Conservation (phyloP, 2,797 vertebrate genomes). For the Paguma larvata region DNA sequence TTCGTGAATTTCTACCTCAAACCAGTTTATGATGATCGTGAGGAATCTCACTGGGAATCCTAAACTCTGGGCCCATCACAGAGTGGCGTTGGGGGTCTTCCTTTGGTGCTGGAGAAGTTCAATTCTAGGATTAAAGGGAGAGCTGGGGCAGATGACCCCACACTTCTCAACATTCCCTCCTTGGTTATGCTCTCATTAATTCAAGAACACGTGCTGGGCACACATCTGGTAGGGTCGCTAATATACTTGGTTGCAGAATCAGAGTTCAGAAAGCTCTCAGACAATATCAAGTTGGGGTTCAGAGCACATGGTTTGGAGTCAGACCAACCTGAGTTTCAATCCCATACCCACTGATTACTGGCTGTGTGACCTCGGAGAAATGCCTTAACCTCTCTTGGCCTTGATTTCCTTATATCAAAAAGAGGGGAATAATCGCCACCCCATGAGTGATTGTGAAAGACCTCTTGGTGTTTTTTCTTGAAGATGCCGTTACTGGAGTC, state of each 20-base stretch:
- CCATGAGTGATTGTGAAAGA: neutral
- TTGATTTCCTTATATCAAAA: slow-evolving; percentile 14
- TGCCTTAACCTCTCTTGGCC: neutral
- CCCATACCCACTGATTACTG: neutral
- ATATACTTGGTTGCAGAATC: neutral
- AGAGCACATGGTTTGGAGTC: neutral
- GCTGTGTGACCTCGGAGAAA: slow-evolving; percentile 9
- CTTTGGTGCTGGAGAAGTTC: neutral
- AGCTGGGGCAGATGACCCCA: neutral
- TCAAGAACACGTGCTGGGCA: neutral
- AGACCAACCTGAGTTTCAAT: neutral
- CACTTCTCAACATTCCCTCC: neutral
- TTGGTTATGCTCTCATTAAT: neutral
- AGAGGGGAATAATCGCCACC: neutral
- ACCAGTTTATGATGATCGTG: neutral
- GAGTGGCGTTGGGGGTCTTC: neutral
- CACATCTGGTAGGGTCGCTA: neutral
- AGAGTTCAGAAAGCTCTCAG: neutral
- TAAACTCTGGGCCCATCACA: neutral
- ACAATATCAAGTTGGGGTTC: neutral
- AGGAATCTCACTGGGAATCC: neutral
- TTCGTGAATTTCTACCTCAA: neutral
- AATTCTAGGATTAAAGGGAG: neutral
- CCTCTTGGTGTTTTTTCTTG: slow-evolving; percentile 2
- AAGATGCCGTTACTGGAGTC: neutral